These are phyloP conservation scores for Melieria picta DNA, from an alignment of 2,888 invertebrate genomes.

Conservation along the genomic window DNA sequence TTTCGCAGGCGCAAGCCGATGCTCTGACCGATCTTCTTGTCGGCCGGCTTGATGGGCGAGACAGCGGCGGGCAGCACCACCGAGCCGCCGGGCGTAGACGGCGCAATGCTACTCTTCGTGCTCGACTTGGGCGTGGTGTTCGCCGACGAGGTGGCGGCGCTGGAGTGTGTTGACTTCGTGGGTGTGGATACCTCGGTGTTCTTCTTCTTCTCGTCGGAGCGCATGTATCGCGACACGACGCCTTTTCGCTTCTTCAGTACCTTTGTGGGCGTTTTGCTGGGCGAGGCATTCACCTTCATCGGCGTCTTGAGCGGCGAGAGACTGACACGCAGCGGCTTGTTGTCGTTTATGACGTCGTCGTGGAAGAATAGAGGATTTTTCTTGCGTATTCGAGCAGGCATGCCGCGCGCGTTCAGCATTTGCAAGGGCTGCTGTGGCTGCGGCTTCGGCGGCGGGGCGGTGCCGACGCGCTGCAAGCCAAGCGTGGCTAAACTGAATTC, in stretches of 20 bases:
- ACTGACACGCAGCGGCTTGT: slow-evolving; percentile 75
- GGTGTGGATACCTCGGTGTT: slow-evolving; percentile 36
- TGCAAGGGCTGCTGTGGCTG: slow-evolving; percentile 78
- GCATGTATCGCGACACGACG: slow-evolving; percentile 65
- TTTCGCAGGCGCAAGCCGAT: slow-evolving; percentile 91
- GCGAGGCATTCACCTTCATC: slow-evolving; percentile 68
- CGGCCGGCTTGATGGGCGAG: slow-evolving; percentile 69
- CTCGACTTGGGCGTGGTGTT: slow-evolving; percentile 44
- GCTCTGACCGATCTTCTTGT: slow-evolving; percentile 87
- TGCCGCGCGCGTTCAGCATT: slow-evolving; percentile 84
- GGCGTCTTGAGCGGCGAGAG: slow-evolving; percentile 67
- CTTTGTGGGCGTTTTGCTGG: slow-evolving; percentile 68
- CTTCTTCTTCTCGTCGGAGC: slow-evolving; percentile 47
- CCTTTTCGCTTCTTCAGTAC: slow-evolving; percentile 67
- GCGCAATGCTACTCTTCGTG: slow-evolving; percentile 31
- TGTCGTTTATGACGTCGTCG: slow-evolving; percentile 85
- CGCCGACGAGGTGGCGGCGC: slow-evolving; percentile 30
- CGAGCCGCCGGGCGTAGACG: slow-evolving; percentile 32
- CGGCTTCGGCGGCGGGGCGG: slow-evolving; percentile 77
- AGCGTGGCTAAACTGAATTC: slow-evolving; percentile 83
- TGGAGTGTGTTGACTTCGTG: slow-evolving; percentile 27
- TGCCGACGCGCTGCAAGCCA: slow-evolving; percentile 83
- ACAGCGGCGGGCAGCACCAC: slow-evolving; percentile 11
- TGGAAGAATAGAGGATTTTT: slow-evolving; percentile 90
- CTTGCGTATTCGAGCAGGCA: slow-evolving; percentile 90